Base-by-base conservation (phyloP, 2,113 vertebrate species). In the Rhegmatorhina hoffmannsi region DNA sequence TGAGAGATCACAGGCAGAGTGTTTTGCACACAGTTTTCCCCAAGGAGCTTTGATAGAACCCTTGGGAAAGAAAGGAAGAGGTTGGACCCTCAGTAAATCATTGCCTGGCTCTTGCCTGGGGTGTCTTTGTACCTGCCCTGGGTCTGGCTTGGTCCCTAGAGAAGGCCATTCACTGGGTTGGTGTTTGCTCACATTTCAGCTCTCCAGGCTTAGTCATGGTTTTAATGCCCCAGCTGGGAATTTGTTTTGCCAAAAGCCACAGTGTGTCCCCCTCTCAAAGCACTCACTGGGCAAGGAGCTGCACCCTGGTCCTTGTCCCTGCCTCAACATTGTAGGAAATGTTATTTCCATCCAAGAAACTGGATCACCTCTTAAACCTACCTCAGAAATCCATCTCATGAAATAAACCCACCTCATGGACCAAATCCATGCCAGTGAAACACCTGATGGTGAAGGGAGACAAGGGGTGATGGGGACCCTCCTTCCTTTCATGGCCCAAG, bases 311-410 rank as follows among this genome's bases (percentile, higher is more conserved):
- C 1, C 0, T 5, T 40, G 19, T 33, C 20, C 43, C 29, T 31
- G 15, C n/a, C 86, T 62, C 43, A 49, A 0, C 2, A 0, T 29
- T 0, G 0, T 25, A 79, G 70, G 26, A 31, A 33, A 38, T 5
- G 6, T 72, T 29, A 7, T 47, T 47, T 55, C 38, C 34, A 7
- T 58, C 3, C 1, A 3, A 53, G 60, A 28, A 14, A 25, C 6
- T 21, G 25, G 5, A 18, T 56, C 1, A 2, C 20, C 44, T 85
- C 63, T 69, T 46, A 58, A 94, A 77, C 4, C 28, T 40, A 1
- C 34, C 47, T 50, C 17, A 33, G 24, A 50, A 59, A 29, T 25
- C 38, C 29, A 29, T 44, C 24, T 43, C n/a, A 23, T 76, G 34
- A 64, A 58, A 56, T 69, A 74, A 76, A 72, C 19, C 38, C 28